Percentiles rank a stretch among this genome's conserved stretches.
Conservation (phyloP, 1,140 invertebrate genomes). For the Bursaphelenchus mucronatus region DNA sequence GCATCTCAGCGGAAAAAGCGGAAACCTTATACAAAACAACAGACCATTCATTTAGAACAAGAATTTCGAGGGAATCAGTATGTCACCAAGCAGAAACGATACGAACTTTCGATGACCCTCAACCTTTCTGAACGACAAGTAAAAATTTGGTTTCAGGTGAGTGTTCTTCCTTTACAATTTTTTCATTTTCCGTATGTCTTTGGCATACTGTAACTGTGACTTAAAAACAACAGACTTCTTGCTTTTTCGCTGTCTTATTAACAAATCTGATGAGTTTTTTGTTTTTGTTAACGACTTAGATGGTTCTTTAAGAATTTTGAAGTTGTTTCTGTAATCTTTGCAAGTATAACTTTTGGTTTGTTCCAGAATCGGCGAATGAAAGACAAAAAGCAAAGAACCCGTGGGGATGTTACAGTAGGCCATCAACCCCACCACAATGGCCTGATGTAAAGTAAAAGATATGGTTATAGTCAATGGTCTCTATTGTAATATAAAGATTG, state of each 20-base stretch:
- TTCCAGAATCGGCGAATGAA: constrained; percentile 59
- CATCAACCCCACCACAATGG: too few species aligned
- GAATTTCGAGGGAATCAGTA: constrained; percentile 93
- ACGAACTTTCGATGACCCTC: constrained; percentile 86
- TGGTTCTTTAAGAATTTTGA: too few species aligned
- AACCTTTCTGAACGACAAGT: constrained; percentile 90
- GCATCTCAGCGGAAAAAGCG: constrained; percentile 89
- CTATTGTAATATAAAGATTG: too few species aligned
- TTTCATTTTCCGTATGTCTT: constrained; percentile 24
- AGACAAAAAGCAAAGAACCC: constrained; percentile 52
- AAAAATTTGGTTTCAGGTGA: constrained; percentile 67
- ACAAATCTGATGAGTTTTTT: too few species aligned
- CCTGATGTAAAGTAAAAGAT: too few species aligned
- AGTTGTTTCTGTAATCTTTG: too few species aligned
- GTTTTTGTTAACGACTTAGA: too few species aligned
- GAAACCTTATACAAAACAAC: constrained; percentile 92
- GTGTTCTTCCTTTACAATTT: neutral
- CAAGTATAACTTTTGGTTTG: neutral
- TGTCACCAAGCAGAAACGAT: constrained; percentile 92
- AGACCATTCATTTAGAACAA: constrained; percentile 88
- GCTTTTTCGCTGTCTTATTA: neutral
- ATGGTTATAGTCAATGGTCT: too few species aligned
- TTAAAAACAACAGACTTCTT: neutral
- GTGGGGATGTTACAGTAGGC: constrained; percentile 20
- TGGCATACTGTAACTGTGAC: neutral